A percentile compares a stretch with the other conserved stretches of the same genome.
phyloP scores from a whole-genome alignment of 2,888 invertebrate genomes.

The Caenorhabditis sp. region DNA sequence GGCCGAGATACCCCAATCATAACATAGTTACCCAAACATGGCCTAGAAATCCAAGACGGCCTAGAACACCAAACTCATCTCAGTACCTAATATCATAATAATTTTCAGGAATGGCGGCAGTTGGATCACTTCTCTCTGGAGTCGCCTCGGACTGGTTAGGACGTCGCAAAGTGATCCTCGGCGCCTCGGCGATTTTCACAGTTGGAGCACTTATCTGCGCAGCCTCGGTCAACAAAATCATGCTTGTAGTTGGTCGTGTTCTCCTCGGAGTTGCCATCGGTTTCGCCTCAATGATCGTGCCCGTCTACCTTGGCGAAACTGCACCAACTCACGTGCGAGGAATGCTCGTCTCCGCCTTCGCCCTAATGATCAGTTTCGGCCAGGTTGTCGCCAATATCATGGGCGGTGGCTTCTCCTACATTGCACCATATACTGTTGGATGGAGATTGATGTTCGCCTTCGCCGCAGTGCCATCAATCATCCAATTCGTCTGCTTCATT shows the following conservation, averaged over 20 bases:
- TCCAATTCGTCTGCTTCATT: conserved; percentile 75
- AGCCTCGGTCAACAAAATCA: conserved; percentile 52
- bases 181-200: conserved; percentile 71
- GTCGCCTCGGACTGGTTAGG: conserved; percentile 73
- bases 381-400: conserved; percentile 74
- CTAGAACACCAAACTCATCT: neutral
- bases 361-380: conserved; percentile 73
- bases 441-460: conserved; percentile 76
- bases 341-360: conserved; percentile 73
- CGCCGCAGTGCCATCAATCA: conserved; percentile 72
- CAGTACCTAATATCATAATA: too few species aligned
- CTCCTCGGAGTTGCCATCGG: conserved; percentile 65
- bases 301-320: conserved; percentile 76
- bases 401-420: conserved; percentile 74
- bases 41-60: neutral
- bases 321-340: conserved; percentile 74
- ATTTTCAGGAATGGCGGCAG: conserved; percentile 49
- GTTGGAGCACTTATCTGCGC: conserved; percentile 73
- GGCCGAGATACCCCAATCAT: too few species aligned
- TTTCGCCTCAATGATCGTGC: conserved; percentile 74
- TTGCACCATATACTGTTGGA: conserved; percentile 72
- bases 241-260: conserved; percentile 60
- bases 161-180: conserved; percentile 74
- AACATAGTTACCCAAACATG: neutral
- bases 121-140: conserved; percentile 70